These are phyloP conservation scores for Perdita meconis DNA, from an alignment of 2,888 invertebrate species.

Conservation along the genomic window DNA sequence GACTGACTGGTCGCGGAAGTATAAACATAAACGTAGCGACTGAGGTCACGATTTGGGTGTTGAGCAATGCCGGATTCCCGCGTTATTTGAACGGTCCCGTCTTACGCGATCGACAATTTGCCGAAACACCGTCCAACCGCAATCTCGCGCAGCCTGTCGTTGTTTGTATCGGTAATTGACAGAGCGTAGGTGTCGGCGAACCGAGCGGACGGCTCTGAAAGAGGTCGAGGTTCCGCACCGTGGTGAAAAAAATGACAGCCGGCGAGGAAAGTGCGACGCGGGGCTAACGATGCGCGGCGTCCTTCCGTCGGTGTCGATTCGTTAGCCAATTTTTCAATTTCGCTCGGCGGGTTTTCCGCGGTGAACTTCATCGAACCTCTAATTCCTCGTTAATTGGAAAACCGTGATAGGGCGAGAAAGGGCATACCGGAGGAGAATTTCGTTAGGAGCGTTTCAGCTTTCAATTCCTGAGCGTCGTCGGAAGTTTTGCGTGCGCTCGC, in stretches of 20 bases:
- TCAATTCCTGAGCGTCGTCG: background rate
- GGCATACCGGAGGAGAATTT: constrained; percentile 1
- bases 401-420: background rate
- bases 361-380: constrained; percentile 28
- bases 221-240: constrained; percentile 35
- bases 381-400: constrained; percentile 37
- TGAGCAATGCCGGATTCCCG: too few relatives aligned
- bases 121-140: constrained; percentile 46
- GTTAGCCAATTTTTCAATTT: constrained; percentile 33
- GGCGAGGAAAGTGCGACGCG: too few relatives aligned
- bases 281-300: constrained; percentile 48
- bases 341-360: constrained; percentile 1
- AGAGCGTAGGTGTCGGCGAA: constrained; percentile 60
- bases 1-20: too few relatives aligned
- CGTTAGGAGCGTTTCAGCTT: constrained; percentile 14
- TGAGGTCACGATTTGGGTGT: too few relatives aligned
- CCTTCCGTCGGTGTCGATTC: constrained; percentile 8
- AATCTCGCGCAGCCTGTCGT: constrained; percentile 44
- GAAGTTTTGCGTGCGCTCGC: background rate
- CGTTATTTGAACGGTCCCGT: too few relatives aligned
- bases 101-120: too few relatives aligned
- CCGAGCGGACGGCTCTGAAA: constrained; percentile 35
- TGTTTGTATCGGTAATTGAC: constrained; percentile 76
- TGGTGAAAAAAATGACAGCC: constrained; percentile 7
- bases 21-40: too few relatives aligned